These are phyloP conservation scores for Drosophila mulleri DNA, from an alignment of 2,888 invertebrate genomes.

Conservation along the genomic window DNA sequence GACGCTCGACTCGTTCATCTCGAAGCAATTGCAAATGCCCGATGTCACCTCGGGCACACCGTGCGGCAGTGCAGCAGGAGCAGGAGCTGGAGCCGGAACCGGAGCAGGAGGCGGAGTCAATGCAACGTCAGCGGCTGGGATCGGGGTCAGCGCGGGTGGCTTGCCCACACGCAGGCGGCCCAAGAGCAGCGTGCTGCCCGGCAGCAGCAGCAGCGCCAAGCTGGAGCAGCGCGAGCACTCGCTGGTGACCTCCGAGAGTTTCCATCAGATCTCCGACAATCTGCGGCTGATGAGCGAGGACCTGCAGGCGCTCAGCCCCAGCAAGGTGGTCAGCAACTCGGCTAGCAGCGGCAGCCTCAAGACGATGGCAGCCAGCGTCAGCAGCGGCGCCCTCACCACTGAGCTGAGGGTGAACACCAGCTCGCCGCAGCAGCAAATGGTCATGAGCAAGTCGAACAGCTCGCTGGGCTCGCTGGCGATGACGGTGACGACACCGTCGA, in stretches of 20 bases:
- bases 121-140: constrained; percentile 5
- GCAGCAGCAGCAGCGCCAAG: constrained; percentile 50
- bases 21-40: constrained; percentile 82
- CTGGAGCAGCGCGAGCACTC: constrained; percentile 81
- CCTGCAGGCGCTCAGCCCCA: constrained; percentile 83
- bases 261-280: constrained; percentile 85
- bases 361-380: constrained; percentile 47
- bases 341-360: constrained; percentile 76
- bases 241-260: constrained; percentile 83
- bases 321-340: constrained; percentile 70
- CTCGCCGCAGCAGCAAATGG: constrained; percentile 70
- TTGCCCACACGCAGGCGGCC: constrained; percentile 67
- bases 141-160: constrained; percentile 20
- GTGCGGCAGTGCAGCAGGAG: constrained; percentile 28
- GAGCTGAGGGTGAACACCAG: constrained; percentile 76
- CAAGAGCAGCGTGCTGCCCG: constrained; percentile 61
- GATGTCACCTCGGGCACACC: constrained; percentile 82
- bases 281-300: constrained; percentile 85
- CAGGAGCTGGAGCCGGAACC: not conserved
- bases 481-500: constrained; percentile 68
- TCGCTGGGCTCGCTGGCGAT: constrained; percentile 60
- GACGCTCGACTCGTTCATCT: constrained; percentile 81
- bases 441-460: constrained; percentile 68
- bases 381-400: constrained; percentile 50
- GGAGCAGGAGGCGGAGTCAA: not conserved